phyloP scores from a whole-genome alignment of 2,113 vertebrate genomes.

The Cheirogaleus medius region DNA sequence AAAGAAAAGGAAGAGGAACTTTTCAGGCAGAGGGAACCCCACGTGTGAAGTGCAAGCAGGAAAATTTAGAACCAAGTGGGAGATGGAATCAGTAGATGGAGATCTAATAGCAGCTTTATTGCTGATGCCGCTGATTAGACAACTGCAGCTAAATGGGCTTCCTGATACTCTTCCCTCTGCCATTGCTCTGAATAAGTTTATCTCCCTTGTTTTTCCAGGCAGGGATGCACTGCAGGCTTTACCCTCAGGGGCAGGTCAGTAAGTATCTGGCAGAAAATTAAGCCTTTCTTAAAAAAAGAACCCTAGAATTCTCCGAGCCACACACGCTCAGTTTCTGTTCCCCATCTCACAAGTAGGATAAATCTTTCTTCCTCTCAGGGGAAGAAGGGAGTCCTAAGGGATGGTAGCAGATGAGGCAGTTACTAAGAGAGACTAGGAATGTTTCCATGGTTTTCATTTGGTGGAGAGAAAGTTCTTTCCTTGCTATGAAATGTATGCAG shows the following conservation, averaged over 20 bases:
- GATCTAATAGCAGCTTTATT: neutral
- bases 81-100: neutral
- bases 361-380: neutral
- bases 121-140: neutral
- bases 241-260: neutral
- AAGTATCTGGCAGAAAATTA: neutral
- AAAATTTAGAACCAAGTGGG: slow-evolving; percentile 19
- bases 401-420: neutral
- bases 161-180: neutral
- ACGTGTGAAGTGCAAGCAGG: neutral
- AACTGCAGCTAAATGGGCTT: neutral
- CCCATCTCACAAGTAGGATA: neutral
- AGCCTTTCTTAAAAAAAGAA: neutral
- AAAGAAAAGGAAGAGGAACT: neutral
- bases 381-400: neutral
- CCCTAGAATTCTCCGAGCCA: neutral
- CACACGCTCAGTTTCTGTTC: neutral
- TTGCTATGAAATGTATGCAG: neutral
- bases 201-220: neutral
- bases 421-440: neutral
- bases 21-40: neutral
- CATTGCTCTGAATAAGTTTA: neutral
- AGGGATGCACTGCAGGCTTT: neutral
- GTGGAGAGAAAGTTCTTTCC: neutral
- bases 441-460: slow-evolving; percentile 1